Conservation (phyloP, 2,797 vertebrate species). For the Scleropages formosus region DNA sequence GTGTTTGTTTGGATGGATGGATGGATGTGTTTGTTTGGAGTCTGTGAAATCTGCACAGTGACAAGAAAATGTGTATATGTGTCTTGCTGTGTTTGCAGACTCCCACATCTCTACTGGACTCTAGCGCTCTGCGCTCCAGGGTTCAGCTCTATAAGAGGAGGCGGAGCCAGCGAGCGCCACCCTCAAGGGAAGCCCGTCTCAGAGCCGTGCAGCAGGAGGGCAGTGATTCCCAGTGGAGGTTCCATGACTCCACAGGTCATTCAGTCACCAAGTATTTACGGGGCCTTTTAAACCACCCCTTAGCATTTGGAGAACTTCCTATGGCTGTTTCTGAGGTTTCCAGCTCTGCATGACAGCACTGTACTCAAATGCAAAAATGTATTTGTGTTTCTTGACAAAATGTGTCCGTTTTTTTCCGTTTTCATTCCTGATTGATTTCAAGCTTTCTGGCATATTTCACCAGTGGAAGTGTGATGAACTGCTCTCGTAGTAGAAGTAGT, state of each 20-base stretch:
- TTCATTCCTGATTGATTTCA: no score
- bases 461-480: no score
- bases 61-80: neutral
- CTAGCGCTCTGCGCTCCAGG: constrained; percentile 72
- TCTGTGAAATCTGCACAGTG: constrained; percentile 10
- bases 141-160: constrained; percentile 72
- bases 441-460: no score
- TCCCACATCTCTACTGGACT: constrained; percentile 75
- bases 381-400: neutral
- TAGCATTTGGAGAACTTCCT: neutral
- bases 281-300: neutral
- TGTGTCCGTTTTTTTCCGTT: no score
- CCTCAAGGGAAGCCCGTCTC: constrained; percentile 59
- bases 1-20: neutral
- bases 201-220: constrained; percentile 32
- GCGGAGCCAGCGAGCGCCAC: constrained; percentile 63
- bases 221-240: constrained; percentile 65
- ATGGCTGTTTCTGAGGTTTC: neutral
- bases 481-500: no score
- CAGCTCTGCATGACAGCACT: neutral
- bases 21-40: neutral
- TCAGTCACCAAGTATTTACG: neutral
- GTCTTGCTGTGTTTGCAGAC: constrained; percentile 59
- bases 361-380: neutral
- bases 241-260: constrained; percentile 78